phyloP scores from a whole-genome alignment of 2,113 vertebrate genomes.

The Protomyctophum bolini region DNA sequence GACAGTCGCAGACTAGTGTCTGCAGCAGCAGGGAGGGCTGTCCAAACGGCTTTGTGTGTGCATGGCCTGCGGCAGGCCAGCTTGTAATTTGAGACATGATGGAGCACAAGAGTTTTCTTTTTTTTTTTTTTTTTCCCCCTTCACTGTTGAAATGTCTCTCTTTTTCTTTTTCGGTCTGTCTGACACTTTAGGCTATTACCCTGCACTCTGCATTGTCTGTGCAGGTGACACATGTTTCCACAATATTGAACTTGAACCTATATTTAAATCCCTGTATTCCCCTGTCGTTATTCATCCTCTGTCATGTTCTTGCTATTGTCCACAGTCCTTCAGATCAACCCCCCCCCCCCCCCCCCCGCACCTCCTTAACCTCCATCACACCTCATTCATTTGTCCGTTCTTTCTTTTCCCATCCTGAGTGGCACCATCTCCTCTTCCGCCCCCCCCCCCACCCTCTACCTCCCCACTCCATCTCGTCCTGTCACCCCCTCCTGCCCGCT shows the following conservation, averaged over 20 bases:
- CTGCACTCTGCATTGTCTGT: too few relatives aligned
- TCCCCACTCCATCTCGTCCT: slow-evolving; percentile 44
- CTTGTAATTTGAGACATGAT: slow-evolving; percentile 1
- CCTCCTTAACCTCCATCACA: slow-evolving; percentile 39
- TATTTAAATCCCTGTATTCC: too few relatives aligned
- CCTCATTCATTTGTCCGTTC: slow-evolving; percentile 38
- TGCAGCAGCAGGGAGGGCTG: slow-evolving; percentile 30
- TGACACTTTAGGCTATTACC: too few relatives aligned
- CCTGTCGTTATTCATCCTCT: too few relatives aligned
- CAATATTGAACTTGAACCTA: too few relatives aligned
- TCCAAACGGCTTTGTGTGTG: slow-evolving; percentile 22
- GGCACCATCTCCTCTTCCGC: too few relatives aligned
- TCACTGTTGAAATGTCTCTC: not conserved
- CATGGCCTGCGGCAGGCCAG: not conserved
- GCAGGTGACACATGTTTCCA: too few relatives aligned
- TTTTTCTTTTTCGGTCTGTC: too few relatives aligned
- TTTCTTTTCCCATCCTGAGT: slow-evolving; percentile 4
- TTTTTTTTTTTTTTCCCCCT: slow-evolving; percentile 18
- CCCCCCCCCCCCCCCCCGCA: not conserved
- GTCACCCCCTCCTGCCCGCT: slow-evolving; percentile 32
- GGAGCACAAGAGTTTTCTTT: too few relatives aligned
- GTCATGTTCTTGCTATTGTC: too few relatives aligned
- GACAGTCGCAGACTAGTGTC: slow-evolving; percentile 43
- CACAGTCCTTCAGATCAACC: not conserved
- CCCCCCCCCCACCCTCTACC: slow-evolving; percentile 22